Base-by-base conservation (phyloP, 1,140 invertebrate genomes). In the Druon quercuslanigerum region DNA sequence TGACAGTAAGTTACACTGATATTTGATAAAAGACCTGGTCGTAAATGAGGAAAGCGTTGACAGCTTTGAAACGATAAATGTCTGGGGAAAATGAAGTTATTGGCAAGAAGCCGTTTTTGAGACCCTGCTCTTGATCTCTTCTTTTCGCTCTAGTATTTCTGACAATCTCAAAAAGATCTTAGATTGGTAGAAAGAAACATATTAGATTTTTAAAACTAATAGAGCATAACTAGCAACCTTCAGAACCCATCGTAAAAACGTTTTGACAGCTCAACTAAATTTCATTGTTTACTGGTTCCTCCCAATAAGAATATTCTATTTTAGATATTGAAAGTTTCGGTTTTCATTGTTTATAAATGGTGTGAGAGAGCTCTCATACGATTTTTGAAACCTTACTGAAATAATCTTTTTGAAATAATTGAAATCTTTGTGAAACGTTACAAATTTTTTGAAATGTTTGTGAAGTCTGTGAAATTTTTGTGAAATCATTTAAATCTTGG, bases 181-280 rank as follows among this genome's bases (percentile, higher is more conserved):
- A 20, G 25, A 66, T n/a, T 66, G 14, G 20, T 66, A 66, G 60
- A 66, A 66, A 66, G 60, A 66, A 66, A 66, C 14, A 66, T 25
- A 40, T 66, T 6, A 20, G 9, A 46, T n/a, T 66, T 66, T 66
- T 1, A 20, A 9, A 66, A 66, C 46, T 66, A 66, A 40, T 66
- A 66, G 60, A 66, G 60, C 60, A 66, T 66, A 40, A 46, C 60
- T 66, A 8, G 33, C 25, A 66, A n/a, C 60, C 60, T 66, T 66
- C 60, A 40, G 8, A 16, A 20, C 16, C 46, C 40, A 20, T 40
- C 40, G 33, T 40, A 66, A 40, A 66, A 66, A 66, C 60, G 25
- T 66, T 66, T 66, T 40, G 57, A 33, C 16, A 14, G n/a, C 25
- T 66, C 25, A 46, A 46, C 7, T 46, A 46, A 46, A 46, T 46